Conservation (phyloP, 2,888 invertebrate genomes). For the Seira ritae region DNA sequence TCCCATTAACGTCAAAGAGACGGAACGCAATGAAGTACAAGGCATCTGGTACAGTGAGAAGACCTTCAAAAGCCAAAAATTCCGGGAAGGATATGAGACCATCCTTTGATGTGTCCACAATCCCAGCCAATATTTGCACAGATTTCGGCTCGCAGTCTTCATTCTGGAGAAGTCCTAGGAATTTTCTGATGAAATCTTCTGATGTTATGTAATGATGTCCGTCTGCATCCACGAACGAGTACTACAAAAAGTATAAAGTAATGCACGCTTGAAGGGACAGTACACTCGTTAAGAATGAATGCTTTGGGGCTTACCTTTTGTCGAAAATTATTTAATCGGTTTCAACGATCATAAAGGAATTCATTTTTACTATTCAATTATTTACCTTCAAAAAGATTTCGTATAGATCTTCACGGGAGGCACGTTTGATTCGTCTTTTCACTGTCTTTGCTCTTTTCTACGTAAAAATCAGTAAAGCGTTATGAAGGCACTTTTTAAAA, state of each 20-base stretch:
- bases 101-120: slow-evolving; percentile 75
- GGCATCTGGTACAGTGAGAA: slow-evolving; percentile 77
- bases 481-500: too few species aligned
- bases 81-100: slow-evolving; percentile 74
- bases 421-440: slow-evolving; percentile 48
- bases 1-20: slow-evolving; percentile 79
- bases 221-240: slow-evolving; percentile 77
- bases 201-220: slow-evolving; percentile 78
- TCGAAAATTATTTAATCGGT: too few species aligned
- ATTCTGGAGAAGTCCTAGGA: slow-evolving; percentile 77
- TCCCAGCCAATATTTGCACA: slow-evolving; percentile 77
- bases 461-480: background rate
- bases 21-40: slow-evolving; percentile 80
- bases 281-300: too few species aligned
- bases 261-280: too few species aligned
- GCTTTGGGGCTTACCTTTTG: too few species aligned
- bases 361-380: too few species aligned
- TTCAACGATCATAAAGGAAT: too few species aligned
- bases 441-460: background rate
- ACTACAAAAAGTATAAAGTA: too few species aligned
- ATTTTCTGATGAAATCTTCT: slow-evolving; percentile 78
- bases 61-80: slow-evolving; percentile 58
- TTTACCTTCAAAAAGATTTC: slow-evolving; percentile 52
- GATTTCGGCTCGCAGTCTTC: slow-evolving; percentile 77
- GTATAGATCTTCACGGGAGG: slow-evolving; percentile 49